Evolutionary conservation across 2,797 vertebrate genomes (phyloP), one percentile per base, ranked within the genome.

Genomic region (Novumbra hubbsi): DNA sequence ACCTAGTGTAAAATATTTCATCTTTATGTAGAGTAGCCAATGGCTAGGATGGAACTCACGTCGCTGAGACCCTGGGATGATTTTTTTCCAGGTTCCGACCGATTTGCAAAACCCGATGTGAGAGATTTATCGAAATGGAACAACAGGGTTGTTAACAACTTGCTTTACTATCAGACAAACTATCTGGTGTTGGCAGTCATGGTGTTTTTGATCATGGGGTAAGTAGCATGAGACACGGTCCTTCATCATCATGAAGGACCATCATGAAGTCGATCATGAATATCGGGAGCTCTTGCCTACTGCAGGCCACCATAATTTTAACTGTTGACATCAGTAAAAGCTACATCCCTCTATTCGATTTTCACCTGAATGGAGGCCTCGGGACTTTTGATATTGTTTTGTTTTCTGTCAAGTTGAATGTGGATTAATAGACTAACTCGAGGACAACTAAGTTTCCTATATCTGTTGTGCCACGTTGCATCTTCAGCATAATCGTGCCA

Each of bases 131-230:
- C 91, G 0, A 98, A 91, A 90, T 98, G 96, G 97, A 97, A 96
- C 94, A 96, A 96, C 91, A 88, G 96, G 34, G 95, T 98, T 19
- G 89, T 97, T 85, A 98, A 90, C 93, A 99, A 99, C 85, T 88
- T 99, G 88, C 94, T 98, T 7, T 99, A 98, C 72, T 99, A 98
- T 80, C 97, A 98, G 85, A 98, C 95, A 17, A 99, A 98, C 81
- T 99, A 99, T 75, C 79, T 98, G 78, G 87, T 84, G 4, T 66
- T 96, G 84, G 94, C 93, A 14, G 80, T 95, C 48, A 79, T 78
- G 50, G 94, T 95, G 73, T 92, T 98, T 85, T 87, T 96, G 6
- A 21, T 96, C 9, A 96, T 98, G 24, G 96, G 98, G 98, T 99
- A 83, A 95, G 95, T 89, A 60, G 52, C 52, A 21, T 21, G 52